Conservation (phyloP, 1,140 invertebrate species). For the Drosophila biarmipes region DNA sequence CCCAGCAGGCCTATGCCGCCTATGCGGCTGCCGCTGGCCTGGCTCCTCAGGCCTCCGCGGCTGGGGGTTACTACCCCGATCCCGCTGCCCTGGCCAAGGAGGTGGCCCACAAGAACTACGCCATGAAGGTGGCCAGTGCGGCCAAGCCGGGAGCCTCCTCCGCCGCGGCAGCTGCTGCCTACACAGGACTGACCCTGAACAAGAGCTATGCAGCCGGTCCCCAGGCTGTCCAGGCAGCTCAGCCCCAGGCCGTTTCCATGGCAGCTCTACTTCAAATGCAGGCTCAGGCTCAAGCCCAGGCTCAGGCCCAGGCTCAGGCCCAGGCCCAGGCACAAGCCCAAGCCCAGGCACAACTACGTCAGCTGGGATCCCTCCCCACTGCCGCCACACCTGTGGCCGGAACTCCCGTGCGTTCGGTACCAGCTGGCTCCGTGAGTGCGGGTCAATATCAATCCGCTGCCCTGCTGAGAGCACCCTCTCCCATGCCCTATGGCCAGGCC, state of each 20-base stretch:
- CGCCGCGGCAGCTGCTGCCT: conserved; percentile 87
- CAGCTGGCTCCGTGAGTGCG: conserved; percentile 9
- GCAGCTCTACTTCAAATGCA: conserved; percentile 64
- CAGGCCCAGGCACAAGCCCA: conserved; percentile 64
- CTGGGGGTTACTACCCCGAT: conserved; percentile 84
- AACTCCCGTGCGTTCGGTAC: conserved; percentile 81
- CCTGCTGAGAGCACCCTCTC: conserved; percentile 53
- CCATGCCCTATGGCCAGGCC: conserved; percentile 64
- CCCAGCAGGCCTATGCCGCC: conserved; percentile 81
- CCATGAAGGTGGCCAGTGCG: conserved; percentile 87
- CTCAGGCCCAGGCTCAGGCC: conserved; percentile 49
- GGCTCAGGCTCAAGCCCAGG: conserved; percentile 52
- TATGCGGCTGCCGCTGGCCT: conserved; percentile 76
- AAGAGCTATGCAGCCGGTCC: conserved; percentile 85
- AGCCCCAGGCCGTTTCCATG: conserved; percentile 55
- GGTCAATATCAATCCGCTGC: conserved; percentile 37
- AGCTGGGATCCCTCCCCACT: conserved; percentile 71
- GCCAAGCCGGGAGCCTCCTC: conserved; percentile 40
- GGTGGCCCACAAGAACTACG: conserved; percentile 91
- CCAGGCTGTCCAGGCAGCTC: conserved; percentile 44
- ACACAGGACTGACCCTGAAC: conserved; percentile 91
- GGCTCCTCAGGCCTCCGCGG: conserved; percentile 41
- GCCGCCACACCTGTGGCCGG: conserved; percentile 68
- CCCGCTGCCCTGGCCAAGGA: conserved; percentile 89
- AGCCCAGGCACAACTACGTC: conserved; percentile 57